Evolutionary conservation across 1,140 invertebrate genomes (phyloP), one percentile per base, ranked within the genome.

Genomic region (Drosophila ohnishii): DNA sequence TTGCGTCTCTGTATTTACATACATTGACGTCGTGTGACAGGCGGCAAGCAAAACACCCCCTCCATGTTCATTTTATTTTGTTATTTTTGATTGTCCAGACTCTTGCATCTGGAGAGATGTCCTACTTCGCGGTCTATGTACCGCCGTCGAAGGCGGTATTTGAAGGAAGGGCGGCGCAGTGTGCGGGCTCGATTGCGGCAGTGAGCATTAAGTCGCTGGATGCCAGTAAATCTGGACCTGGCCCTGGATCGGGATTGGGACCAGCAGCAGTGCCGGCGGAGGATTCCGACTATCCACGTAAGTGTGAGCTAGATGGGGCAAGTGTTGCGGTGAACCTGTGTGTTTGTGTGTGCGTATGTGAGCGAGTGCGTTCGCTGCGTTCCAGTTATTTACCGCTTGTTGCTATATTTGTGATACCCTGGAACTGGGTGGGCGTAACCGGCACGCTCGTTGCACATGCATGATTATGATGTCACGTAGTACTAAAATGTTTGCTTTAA

Each of bases 271-370:
- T 42, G 60, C 47, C 2, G 16, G 10, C 9, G 11, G 82, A 86
- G 14, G 82, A 86, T 76, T 78, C 83, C 10, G 83, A 86, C 39
- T 86, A 75, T 69, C 74, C 84, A 69, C 65, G 84, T 88, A 75
- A 88, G 84, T 86, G 13, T 40, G 1, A 47, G 28, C 10, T 35
- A 19, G 50, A 39, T 14, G 28, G 19, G 13, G 32, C 42, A 25
- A 39, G 30, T 58, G 40, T 19, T 34, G 48, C 14, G 34, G 32
- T 35, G 1, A 22, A 51, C 28, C 51, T 42, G n/a, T 11, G n/a
- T 39, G 6, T 37, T 14, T 66, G 30, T 10, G 11, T 61, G 44
- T 28, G 9, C 10, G 22, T 53, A 7, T 14, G 7, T 44, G 35
- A 51, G 40, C 30, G 7, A 30, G 57, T 62, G 57, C 39, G 7